Conservation (phyloP, 2,888 invertebrate genomes). For the Frankliniella intonsa region DNA sequence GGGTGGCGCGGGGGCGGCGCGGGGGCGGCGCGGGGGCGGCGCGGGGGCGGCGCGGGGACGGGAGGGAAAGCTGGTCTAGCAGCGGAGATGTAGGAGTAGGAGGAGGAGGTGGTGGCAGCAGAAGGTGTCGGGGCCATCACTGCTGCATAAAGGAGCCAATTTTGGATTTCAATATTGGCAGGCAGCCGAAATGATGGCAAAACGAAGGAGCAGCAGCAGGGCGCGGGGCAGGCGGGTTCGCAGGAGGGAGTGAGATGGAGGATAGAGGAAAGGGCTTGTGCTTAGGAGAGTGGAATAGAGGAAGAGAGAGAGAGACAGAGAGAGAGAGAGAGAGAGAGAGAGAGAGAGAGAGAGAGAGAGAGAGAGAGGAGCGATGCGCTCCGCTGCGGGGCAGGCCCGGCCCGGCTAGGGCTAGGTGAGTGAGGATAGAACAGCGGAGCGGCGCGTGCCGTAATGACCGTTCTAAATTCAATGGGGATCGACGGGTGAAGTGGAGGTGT, state of each 20-base stretch:
- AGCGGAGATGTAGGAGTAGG: neutral
- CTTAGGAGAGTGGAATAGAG: neutral
- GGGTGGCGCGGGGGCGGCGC: neutral
- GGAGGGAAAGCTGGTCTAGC: neutral
- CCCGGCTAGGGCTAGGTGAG: neutral
- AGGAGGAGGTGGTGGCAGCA: neutral
- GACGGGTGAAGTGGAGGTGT: neutral
- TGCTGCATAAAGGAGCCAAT: conserved; percentile 26
- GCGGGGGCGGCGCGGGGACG: neutral
- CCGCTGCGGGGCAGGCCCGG: neutral
- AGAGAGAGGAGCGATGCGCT: neutral
- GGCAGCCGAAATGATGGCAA: neutral
- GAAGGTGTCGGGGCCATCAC: conserved; percentile 25
- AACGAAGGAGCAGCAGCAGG: neutral
- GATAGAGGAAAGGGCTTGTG: neutral
- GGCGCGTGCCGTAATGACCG: neutral
- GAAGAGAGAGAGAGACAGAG: neutral
- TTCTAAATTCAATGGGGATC: conserved; percentile 10
- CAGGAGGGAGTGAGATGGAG: neutral
- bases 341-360: neutral
- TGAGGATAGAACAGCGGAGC: too few species aligned
- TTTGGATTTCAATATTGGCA: conserved; percentile 25
- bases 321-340: neutral
- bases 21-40: neutral
- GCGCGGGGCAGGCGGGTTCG: too few species aligned